Conservation (phyloP, 2,797 vertebrate species). For the Hydrolagus colliei region DNA sequence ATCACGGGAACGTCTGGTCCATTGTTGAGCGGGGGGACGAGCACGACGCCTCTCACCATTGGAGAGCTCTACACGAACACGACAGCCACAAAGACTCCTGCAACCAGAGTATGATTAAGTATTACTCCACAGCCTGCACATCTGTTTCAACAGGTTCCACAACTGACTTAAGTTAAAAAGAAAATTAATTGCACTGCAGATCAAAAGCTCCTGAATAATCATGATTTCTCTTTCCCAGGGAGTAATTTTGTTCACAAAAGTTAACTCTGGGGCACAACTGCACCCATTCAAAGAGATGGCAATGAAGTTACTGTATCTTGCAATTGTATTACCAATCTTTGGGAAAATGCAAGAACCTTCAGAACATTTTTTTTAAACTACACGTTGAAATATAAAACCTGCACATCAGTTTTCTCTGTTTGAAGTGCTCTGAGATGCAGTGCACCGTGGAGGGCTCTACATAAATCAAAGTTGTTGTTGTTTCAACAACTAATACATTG, state of each 20-base stretch:
- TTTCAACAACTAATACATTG: too few relatives aligned
- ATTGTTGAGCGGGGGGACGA: constrained; percentile 86
- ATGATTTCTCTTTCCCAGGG: neutral
- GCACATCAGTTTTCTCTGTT: too few relatives aligned
- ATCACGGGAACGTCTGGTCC: constrained; percentile 83
- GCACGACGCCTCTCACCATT: constrained; percentile 91
- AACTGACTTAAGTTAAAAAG: neutral
- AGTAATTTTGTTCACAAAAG: neutral
- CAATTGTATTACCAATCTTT: too few relatives aligned
- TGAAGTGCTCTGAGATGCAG: too few relatives aligned
- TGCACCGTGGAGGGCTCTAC: too few relatives aligned
- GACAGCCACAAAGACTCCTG: constrained; percentile 86
- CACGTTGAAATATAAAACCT: too few relatives aligned
- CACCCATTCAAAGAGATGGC: neutral
- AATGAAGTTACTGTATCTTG: too few relatives aligned
- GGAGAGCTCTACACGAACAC: constrained; percentile 88
- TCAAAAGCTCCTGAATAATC: neutral
- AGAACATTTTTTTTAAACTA: too few relatives aligned
- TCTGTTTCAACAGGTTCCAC: neutral
- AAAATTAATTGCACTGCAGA: neutral
- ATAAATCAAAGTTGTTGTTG: too few relatives aligned
- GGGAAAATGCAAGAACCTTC: too few relatives aligned
- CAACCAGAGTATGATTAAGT: neutral
- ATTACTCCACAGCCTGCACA: neutral
- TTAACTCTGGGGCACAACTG: neutral